A percentile compares a stretch with the other conserved stretches of the same genome.
Conservation (phyloP, 2,113 vertebrate genomes). For the Pollimyrus isidori region DNA sequence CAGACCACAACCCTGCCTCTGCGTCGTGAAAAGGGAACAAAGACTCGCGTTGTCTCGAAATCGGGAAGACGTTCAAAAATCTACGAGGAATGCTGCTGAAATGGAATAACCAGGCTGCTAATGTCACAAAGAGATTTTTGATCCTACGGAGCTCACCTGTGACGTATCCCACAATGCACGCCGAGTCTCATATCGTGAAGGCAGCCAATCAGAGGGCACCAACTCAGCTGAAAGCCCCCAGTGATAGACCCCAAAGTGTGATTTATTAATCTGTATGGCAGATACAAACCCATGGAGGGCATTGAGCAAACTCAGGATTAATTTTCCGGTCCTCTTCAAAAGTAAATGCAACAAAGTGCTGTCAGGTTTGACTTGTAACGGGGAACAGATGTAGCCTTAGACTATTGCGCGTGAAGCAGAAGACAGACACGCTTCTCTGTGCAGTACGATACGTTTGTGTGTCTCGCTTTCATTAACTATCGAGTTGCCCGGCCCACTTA, state of each 20-base stretch:
- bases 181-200: not conserved
- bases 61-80: not conserved
- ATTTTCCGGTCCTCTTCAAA: not conserved
- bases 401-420: not conserved
- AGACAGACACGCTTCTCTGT: too few species aligned
- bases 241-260: not conserved
- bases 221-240: not conserved
- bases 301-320: not conserved
- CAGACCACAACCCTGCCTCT: not conserved
- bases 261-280: not conserved
- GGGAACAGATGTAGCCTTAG: slow-evolving; percentile 10
- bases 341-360: not conserved
- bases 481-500: not conserved
- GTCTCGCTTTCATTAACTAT: not conserved
- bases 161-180: not conserved
- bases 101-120: not conserved
- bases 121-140: not conserved
- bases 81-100: not conserved
- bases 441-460: not conserved
- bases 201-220: not conserved
- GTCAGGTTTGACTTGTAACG: not conserved
- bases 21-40: not conserved
- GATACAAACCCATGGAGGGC: not conserved
- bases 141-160: not conserved
- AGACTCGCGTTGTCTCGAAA: not conserved